Evolutionary conservation across 2,888 invertebrate species (phyloP).

Genomic region (Ephialtes manifestator): DNA sequence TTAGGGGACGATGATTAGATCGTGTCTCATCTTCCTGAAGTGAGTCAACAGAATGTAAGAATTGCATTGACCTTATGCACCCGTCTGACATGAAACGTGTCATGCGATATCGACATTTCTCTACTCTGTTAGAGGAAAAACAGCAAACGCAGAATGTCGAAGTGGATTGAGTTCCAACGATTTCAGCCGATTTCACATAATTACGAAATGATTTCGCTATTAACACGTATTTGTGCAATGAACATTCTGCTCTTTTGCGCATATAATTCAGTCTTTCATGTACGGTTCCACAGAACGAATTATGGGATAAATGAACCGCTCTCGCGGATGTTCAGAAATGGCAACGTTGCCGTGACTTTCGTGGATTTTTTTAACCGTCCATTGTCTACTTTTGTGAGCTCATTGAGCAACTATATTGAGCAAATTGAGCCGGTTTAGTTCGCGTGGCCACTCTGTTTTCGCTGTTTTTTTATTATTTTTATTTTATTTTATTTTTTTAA

Average conservation of each 20-base stretch:
- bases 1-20: background rate
- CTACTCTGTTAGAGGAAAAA: slow-evolving; percentile 1
- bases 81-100: slow-evolving; percentile 32
- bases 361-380: no score
- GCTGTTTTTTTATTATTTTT: no score
- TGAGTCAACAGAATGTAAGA: slow-evolving; percentile 35
- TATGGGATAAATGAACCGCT: no score
- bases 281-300: no score
- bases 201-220: background rate
- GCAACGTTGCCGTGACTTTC: no score
- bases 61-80: slow-evolving; percentile 57
- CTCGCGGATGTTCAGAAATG: no score
- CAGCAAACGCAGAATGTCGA: background rate
- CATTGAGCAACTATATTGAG: no score
- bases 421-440: no score
- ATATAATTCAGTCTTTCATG: no score
- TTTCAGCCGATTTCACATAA: background rate
- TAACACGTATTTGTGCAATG: background rate
- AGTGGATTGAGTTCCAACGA: background rate
- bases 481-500: no score
- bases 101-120: slow-evolving; percentile 38
- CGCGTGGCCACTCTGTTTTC: no score
- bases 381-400: no score
- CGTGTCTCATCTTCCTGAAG: background rate
- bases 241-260: background rate